These are phyloP conservation scores for Chaetodon trifasciatus DNA, from an alignment of 2,797 vertebrate species.

Conservation along the genomic window DNA sequence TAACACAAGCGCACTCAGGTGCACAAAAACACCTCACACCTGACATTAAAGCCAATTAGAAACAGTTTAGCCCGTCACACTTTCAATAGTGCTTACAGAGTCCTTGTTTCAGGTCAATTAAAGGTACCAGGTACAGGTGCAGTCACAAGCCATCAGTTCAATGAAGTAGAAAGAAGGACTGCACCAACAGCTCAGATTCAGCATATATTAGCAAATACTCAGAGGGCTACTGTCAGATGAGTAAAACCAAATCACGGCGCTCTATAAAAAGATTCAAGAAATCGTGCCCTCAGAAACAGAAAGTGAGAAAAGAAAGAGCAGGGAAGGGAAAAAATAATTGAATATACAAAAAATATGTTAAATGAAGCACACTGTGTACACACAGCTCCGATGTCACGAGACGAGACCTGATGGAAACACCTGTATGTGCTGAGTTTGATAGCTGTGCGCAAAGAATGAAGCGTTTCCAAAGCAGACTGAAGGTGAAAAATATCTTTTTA, in stretches of 20 bases:
- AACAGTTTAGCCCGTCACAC: not conserved
- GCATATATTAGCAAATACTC: not conserved
- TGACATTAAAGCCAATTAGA: not conserved
- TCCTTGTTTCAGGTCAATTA: conserved; percentile 3
- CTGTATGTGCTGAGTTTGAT: not conserved
- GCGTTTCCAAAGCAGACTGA: not conserved
- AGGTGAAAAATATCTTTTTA: not conserved
- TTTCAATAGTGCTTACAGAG: not conserved
- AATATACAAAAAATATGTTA: not conserved
- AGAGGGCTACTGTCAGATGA: not conserved
- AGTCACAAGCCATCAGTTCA: not conserved
- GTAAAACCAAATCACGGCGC: not conserved
- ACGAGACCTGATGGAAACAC: not conserved
- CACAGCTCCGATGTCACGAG: not conserved
- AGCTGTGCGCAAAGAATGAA: not conserved
- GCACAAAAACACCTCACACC: not conserved
- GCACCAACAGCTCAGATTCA: not conserved
- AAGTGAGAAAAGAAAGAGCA: not conserved
- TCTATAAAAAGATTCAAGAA: not conserved
- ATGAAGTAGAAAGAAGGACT: not conserved
- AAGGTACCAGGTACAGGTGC: conserved; percentile 5
- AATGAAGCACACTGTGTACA: too few species aligned
- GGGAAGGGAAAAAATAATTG: not conserved
- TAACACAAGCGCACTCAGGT: not conserved
- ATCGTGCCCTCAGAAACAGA: too few species aligned